phyloP scores from a whole-genome alignment of 2,797 vertebrate species.

The Platalea minor region DNA sequence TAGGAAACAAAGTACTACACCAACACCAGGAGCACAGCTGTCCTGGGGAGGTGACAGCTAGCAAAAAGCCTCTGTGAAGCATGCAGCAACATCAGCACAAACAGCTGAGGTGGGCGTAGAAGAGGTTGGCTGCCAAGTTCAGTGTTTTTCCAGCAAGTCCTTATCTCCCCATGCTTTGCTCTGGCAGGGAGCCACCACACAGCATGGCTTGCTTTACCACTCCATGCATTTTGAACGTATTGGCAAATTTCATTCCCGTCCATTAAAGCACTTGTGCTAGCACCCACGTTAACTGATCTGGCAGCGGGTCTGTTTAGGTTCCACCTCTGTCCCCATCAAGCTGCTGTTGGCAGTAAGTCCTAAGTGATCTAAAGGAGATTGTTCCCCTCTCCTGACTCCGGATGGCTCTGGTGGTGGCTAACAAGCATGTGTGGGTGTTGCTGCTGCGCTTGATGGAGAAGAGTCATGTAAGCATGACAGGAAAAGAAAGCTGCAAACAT shows the following conservation, averaged over 20 bases:
- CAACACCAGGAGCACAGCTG: background rate
- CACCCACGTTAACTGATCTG: background rate
- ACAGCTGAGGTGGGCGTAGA: background rate
- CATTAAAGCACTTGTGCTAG: background rate
- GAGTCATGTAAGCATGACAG: rapidly evolving
- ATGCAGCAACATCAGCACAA: background rate
- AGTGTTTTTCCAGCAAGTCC: background rate
- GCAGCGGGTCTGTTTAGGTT: background rate
- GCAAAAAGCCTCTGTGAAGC: background rate
- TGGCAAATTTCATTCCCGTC: background rate
- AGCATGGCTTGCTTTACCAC: background rate
- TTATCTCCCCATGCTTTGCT: background rate
- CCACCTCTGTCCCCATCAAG: background rate
- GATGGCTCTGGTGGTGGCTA: background rate
- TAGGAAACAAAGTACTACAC: background rate
- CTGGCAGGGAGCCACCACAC: background rate
- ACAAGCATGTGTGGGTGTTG: background rate
- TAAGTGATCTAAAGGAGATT: background rate
- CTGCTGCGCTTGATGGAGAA: background rate
- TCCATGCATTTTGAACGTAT: rapidly evolving
- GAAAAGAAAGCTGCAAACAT: background rate
- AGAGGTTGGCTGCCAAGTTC: background rate
- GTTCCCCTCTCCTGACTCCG: background rate
- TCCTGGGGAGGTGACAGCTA: background rate
- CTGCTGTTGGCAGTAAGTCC: background rate